A percentile compares a stretch with the other conserved stretches of the same genome.
phyloP scores from a whole-genome alignment of 2,113 vertebrate genomes.

The Benitochromis conjunctus region DNA sequence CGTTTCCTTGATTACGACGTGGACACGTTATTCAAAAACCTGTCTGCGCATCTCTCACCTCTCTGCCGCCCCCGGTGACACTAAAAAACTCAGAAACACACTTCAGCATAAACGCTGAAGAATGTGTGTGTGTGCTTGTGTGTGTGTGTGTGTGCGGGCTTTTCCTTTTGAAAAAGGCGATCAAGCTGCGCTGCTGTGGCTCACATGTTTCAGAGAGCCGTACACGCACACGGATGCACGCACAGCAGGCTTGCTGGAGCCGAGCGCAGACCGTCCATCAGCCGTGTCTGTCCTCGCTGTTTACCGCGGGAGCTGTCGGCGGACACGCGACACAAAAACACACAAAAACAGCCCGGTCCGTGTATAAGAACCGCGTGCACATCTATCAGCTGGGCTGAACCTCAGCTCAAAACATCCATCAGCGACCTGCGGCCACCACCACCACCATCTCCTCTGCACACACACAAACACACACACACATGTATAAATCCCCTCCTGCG shows the following conservation, averaged over 20 bases:
- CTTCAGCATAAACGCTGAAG: neutral
- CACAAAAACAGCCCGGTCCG: neutral
- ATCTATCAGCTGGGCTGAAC: neutral
- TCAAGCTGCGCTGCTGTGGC: neutral
- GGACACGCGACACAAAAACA: neutral
- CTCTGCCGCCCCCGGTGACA: neutral
- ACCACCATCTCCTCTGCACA: conserved; percentile 24
- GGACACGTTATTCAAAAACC: conserved; percentile 6
- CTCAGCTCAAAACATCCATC: neutral
- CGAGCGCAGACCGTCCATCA: conserved; percentile 4
- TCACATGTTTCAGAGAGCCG: neutral
- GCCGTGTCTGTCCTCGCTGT: neutral
- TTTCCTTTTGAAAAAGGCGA: neutral
- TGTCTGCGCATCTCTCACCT: neutral
- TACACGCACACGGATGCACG: neutral
- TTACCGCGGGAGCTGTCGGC: neutral
- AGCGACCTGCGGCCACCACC: neutral
- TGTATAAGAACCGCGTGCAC: neutral
- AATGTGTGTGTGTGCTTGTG: neutral
- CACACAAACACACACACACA: rapidly evolving
- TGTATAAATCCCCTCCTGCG: neutral
- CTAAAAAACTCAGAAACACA: neutral
- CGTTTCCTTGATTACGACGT: conserved; percentile 19
- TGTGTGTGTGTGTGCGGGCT: neutral
- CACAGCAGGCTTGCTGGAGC: conserved; percentile 45